phyloP scores from a whole-genome alignment of 2,797 vertebrate species.

The Threskiornis aethiopicus region DNA sequence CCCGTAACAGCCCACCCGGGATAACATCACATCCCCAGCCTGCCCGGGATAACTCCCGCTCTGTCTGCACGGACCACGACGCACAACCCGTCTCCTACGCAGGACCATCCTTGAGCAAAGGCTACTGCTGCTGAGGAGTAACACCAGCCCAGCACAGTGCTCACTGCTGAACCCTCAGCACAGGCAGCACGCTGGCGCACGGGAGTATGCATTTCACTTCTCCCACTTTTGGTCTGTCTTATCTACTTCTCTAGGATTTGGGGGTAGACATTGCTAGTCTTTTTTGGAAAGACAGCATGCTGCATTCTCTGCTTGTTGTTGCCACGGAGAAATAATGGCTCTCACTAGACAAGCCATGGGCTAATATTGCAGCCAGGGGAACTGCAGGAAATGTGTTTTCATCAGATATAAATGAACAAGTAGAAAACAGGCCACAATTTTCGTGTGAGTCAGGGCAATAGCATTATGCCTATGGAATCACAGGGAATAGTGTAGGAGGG shows the following conservation, averaged over 20 bases:
- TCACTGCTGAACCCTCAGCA: too few species aligned
- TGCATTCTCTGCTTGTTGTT: too few species aligned
- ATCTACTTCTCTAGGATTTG: background rate
- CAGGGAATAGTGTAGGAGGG: background rate
- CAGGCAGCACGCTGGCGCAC: fast-evolving
- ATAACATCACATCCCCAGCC: background rate
- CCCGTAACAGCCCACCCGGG: fast-evolving
- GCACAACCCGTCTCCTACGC: fast-evolving
- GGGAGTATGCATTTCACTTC: fast-evolving
- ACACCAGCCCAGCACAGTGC: background rate
- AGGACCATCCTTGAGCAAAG: background rate
- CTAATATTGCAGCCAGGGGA: background rate
- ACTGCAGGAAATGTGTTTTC: background rate
- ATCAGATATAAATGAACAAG: background rate
- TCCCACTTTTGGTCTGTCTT: background rate
- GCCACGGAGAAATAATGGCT: background rate
- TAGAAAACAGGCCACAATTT: background rate
- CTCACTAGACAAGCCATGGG: background rate
- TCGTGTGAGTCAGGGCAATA: fast-evolving
- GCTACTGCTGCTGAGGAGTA: background rate
- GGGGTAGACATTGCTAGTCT: fast-evolving
- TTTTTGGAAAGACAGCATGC: background rate
- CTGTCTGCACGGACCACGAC: fast-evolving
- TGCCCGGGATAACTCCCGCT: fast-evolving
- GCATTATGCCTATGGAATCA: background rate